phyloP scores from a whole-genome alignment of 2,888 invertebrate species.

The Melanargia galathea region DNA sequence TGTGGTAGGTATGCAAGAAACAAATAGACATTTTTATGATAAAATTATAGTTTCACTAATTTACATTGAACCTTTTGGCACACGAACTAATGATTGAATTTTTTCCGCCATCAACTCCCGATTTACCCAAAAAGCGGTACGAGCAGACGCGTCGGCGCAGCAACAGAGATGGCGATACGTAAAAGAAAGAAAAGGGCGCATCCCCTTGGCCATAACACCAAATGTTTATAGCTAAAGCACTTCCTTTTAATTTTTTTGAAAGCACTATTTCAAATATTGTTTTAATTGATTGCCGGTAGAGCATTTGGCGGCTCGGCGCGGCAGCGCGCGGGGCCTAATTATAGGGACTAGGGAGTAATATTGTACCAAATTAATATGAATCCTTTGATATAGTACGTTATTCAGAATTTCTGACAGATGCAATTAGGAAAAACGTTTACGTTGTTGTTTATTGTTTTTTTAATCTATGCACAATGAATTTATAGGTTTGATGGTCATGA shows the following conservation, averaged over 20 bases:
- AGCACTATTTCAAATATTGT: conserved; percentile 81
- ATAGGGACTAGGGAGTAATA: conserved; percentile 65
- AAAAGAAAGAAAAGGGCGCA: conserved; percentile 46
- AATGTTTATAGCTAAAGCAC: conserved; percentile 74
- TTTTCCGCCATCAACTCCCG: too few species aligned
- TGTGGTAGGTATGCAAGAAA: too few species aligned
- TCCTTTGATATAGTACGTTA: conserved; percentile 48
- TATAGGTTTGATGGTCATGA: conserved; percentile 6
- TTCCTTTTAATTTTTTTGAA: conserved; percentile 75
- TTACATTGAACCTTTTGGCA: too few species aligned
- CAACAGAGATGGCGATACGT: conserved; percentile 51
- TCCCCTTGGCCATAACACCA: conserved; percentile 61
- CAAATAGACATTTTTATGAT: too few species aligned
- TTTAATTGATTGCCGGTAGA: conserved; percentile 80
- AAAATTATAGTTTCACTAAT: too few species aligned
- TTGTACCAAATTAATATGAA: conserved; percentile 56
- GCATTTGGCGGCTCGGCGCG: conserved; percentile 65
- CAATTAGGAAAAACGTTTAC: conserved; percentile 61
- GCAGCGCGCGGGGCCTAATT: conserved; percentile 61
- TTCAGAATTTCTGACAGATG: conserved; percentile 57
- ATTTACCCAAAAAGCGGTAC: conserved; percentile 60
- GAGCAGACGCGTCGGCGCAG: conserved; percentile 78
- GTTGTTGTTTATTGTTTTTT: conserved; percentile 9
- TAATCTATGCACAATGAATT: conserved; percentile 4
- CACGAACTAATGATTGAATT: too few species aligned